Evolutionary conservation across 2,113 vertebrate genomes (phyloP).

Genomic region (Megaptera novaeangliae): DNA sequence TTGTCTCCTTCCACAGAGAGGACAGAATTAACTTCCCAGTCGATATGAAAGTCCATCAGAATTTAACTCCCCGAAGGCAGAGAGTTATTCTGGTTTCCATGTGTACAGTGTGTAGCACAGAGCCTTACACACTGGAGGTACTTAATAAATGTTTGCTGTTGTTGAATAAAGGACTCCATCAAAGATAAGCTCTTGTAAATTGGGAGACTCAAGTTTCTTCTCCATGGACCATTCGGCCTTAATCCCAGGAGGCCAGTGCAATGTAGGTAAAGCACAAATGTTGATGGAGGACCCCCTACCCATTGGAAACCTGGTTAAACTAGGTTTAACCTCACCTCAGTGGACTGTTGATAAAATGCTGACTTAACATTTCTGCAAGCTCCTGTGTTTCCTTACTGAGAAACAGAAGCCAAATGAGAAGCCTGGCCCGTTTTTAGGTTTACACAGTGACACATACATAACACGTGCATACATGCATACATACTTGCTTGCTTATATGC

Average conservation of each 20-base stretch:
- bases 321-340: neutral
- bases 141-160: neutral
- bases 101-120: fast-evolving
- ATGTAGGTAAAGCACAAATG: neutral
- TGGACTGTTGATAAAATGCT: neutral
- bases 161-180: neutral
- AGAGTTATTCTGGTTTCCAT: neutral
- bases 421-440: neutral
- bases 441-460: neutral
- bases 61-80: neutral
- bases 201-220: neutral
- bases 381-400: neutral
- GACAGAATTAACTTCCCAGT: neutral
- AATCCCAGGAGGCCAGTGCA: neutral
- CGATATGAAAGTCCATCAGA: neutral
- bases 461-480: no score
- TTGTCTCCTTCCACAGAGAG: neutral
- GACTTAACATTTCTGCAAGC: neutral
- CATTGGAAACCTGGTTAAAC: neutral
- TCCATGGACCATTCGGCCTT: neutral
- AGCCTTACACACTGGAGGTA: fast-evolving
- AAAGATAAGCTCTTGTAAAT: no score
- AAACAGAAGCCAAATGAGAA: neutral
- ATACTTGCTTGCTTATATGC: fast-evolving
- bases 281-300: neutral